These are phyloP conservation scores for Heterohyrax brucei DNA, from an alignment of 2,797 vertebrate species.

Conservation along the genomic window DNA sequence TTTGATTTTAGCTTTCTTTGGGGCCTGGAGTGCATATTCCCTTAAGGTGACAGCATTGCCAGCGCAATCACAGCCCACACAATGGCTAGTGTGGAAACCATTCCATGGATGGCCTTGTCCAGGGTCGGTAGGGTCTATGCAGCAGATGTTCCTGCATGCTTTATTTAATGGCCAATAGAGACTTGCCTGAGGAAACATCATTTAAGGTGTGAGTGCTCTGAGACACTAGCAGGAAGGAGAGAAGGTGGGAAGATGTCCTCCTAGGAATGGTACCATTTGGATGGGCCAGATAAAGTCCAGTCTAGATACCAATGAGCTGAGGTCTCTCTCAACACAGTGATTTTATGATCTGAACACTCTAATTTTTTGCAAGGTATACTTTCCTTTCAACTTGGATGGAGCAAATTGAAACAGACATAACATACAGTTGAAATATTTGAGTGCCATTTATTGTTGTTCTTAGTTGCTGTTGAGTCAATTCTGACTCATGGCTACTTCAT, in stretches of 20 bases:
- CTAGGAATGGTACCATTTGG: accelerated
- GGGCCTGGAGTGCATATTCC: accelerated
- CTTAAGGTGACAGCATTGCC: background rate
- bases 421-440: background rate
- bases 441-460: background rate
- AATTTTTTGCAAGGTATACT: background rate
- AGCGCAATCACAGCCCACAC: accelerated
- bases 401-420: background rate
- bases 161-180: background rate
- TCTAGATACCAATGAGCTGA: accelerated
- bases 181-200: background rate
- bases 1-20: background rate
- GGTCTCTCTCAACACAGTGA: accelerated
- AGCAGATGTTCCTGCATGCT: background rate
- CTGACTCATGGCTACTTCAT: too few relatives aligned
- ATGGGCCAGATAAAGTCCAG: background rate
- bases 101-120: background rate
- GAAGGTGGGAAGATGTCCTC: accelerated
- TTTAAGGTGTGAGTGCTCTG: background rate
- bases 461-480: background rate
- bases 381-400: background rate
- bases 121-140: background rate
- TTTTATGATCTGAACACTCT: accelerated
- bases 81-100: background rate
- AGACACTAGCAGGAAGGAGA: background rate